These are phyloP conservation scores for Ischnura elegans DNA, from an alignment of 2,888 invertebrate genomes.

Conservation along the genomic window DNA sequence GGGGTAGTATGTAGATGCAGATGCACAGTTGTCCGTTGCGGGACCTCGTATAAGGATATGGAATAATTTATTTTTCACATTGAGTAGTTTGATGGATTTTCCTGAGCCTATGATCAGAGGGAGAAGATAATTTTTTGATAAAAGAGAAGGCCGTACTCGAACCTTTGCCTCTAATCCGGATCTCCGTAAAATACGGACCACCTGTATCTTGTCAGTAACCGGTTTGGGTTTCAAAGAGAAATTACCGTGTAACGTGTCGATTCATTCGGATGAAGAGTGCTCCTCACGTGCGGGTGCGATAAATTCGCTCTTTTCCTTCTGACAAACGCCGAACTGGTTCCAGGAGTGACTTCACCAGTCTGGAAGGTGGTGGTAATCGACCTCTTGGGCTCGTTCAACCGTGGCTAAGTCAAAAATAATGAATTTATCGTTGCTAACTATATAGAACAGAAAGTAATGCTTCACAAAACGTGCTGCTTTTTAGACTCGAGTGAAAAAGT, in stretches of 20 bases:
- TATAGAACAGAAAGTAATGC: too few relatives aligned
- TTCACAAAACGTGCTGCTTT: too few relatives aligned
- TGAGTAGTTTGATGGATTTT: not conserved
- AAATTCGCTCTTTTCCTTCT: not conserved
- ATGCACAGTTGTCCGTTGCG: too few relatives aligned
- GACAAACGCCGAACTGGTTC: not conserved
- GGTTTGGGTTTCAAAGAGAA: not conserved
- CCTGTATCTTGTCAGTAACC: not conserved
- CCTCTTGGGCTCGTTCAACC: too few relatives aligned
- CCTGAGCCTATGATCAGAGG: not conserved
- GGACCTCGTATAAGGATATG: too few relatives aligned
- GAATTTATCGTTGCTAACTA: too few relatives aligned
- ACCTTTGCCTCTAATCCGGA: not conserved
- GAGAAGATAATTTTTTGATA: not conserved
- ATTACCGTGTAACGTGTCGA: conserved; percentile 1
- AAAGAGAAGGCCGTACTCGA: not conserved
- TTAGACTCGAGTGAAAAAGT: too few relatives aligned
- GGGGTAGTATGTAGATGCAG: too few relatives aligned
- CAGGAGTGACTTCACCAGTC: not conserved
- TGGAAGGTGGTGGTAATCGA: conserved; percentile 1
- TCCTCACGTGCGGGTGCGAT: not conserved
- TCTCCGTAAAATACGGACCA: not conserved
- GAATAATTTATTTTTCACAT: too few relatives aligned
- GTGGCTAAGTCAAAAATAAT: too few relatives aligned
- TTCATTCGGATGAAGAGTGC: not conserved